Percentiles rank a stretch among this genome's conserved stretches.
These are phyloP conservation scores for Myopa testacea DNA, from an alignment of 2,888 invertebrate species.

Conservation along the genomic window DNA sequence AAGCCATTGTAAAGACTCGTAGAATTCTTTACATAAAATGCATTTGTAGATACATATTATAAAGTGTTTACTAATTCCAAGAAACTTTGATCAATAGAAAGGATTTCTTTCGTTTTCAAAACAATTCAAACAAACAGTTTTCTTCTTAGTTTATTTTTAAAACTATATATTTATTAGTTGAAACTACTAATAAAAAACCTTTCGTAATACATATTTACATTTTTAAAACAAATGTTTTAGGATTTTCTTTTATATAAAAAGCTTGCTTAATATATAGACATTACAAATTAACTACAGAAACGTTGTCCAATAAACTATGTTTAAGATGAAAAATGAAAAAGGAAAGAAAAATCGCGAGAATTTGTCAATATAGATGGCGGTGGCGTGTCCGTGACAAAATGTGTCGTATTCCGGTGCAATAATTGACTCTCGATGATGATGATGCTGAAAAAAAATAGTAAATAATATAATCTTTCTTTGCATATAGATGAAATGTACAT, in stretches of 20 bases:
- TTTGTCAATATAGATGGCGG: constrained; percentile 87
- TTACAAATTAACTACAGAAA: constrained; percentile 71
- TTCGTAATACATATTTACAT: constrained; percentile 44
- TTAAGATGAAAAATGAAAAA: constrained; percentile 89
- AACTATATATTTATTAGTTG: too few species aligned
- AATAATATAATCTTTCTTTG: background rate
- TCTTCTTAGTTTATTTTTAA: constrained; percentile 2
- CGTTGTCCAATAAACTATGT: constrained; percentile 90
- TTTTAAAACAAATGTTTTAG: constrained; percentile 63
- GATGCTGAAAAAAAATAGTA: constrained; percentile 13
- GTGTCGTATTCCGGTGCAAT: constrained; percentile 85
- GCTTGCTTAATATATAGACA: background rate
- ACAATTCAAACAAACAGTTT: background rate
- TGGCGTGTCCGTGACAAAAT: constrained; percentile 83
- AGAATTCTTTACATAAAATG: too few species aligned
- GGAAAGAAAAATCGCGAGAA: constrained; percentile 91
- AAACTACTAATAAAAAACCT: background rate
- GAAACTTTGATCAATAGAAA: too few species aligned
- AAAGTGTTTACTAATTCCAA: too few species aligned
- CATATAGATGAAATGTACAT: too few species aligned
- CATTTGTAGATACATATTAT: too few species aligned
- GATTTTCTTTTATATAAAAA: constrained; percentile 44
- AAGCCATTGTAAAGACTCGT: too few species aligned
- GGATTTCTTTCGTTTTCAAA: too few species aligned
- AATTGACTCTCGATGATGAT: constrained; percentile 72